A percentile compares a stretch with the other conserved stretches of the same genome.
These are phyloP conservation scores for Pogonognathellus flavescens DNA, from an alignment of 1,140 invertebrate species.

Conservation along the genomic window DNA sequence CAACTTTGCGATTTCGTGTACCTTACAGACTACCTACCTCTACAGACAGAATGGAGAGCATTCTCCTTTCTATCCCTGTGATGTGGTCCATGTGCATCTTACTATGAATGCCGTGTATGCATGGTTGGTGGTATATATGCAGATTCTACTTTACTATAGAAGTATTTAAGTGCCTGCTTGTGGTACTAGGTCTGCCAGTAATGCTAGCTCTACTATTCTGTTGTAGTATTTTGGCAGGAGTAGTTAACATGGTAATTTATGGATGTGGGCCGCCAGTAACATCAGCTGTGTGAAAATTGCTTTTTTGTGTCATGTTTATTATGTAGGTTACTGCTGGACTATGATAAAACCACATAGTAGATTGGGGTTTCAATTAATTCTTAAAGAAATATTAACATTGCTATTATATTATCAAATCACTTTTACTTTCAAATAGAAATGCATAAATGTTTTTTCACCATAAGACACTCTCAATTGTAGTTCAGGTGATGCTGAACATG, in stretches of 20 bases:
- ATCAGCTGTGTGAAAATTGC: slow-evolving; percentile 40
- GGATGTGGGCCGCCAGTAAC: slow-evolving; percentile 43
- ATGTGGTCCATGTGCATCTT: no score
- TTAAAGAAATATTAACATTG: neutral
- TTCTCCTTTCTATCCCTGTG: no score
- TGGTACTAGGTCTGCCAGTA: neutral
- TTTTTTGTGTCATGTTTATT: slow-evolving; percentile 31
- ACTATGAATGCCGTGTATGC: no score
- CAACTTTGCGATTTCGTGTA: neutral
- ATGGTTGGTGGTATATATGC: neutral
- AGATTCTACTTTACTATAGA: neutral
- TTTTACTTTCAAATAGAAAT: no score
- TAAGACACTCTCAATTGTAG: no score
- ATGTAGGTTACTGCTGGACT: slow-evolving; percentile 32
- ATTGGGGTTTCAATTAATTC: neutral
- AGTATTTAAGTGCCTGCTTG: neutral
- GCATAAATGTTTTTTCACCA: no score
- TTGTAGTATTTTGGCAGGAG: slow-evolving; percentile 3
- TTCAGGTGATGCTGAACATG: no score
- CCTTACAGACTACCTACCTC: neutral
- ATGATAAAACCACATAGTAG: neutral
- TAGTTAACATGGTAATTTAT: slow-evolving; percentile 47
- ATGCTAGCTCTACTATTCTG: neutral
- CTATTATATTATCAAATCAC: neutral
- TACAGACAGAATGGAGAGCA: neutral